Percentiles rank a stretch among this genome's conserved stretches.
Evolutionary conservation across 1,140 invertebrate species (phyloP).

Genomic region (Bathynomus jamesi): DNA sequence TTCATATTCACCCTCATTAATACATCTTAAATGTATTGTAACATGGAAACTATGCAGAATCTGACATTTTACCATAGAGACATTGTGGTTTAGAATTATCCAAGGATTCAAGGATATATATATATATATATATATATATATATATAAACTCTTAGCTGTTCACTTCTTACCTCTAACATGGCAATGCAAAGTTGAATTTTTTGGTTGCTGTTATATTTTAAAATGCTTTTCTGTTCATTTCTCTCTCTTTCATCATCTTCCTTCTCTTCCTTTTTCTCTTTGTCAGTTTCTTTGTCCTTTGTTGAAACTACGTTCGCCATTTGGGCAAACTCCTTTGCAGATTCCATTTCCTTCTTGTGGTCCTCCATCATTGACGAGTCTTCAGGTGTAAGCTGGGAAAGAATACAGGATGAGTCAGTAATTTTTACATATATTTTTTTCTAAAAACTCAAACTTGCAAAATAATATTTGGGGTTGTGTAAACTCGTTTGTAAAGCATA

Average conservation of each 20-base stretch:
- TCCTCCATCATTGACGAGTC: slow-evolving; percentile 72
- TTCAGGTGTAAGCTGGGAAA: slow-evolving; percentile 65
- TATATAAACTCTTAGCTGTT: background rate
- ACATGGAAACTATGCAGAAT: too few relatives aligned
- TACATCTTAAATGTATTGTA: too few relatives aligned
- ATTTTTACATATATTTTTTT: background rate
- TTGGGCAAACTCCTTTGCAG: slow-evolving; percentile 74
- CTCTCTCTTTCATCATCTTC: slow-evolving; percentile 53
- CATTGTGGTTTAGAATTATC: too few relatives aligned
- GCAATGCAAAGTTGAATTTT: slow-evolving; percentile 88
- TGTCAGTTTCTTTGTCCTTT: slow-evolving; percentile 66
- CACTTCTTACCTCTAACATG: slow-evolving; percentile 46
- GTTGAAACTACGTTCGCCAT: slow-evolving; percentile 78
- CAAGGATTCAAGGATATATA: too few relatives aligned
- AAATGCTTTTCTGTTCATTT: slow-evolving; percentile 14
- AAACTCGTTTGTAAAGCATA: background rate
- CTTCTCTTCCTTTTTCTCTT: slow-evolving; percentile 57
- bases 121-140: background rate
- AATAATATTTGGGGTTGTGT: background rate
- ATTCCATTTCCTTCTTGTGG: slow-evolving; percentile 59
- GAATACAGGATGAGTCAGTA: slow-evolving; percentile 8
- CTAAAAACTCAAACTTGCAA: background rate
- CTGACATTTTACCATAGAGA: too few relatives aligned
- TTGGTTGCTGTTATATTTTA: slow-evolving; percentile 60
- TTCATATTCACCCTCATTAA: too few relatives aligned